phyloP scores from a whole-genome alignment of 2,113 vertebrate species.

The Ciconia maguari region DNA sequence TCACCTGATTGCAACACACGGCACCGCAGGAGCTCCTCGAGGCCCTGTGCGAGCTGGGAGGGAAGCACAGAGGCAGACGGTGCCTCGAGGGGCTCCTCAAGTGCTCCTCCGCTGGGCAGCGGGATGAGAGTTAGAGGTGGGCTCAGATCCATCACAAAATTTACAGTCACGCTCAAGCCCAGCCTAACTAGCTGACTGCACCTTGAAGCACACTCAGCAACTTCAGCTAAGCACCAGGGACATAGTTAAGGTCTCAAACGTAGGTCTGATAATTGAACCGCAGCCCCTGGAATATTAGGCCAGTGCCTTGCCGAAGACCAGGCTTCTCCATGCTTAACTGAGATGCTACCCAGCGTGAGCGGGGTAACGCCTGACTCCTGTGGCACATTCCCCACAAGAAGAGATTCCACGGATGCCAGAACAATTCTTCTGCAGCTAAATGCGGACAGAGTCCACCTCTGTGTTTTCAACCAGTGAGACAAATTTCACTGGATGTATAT shows the following conservation, averaged over 20 bases:
- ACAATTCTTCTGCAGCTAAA: background rate
- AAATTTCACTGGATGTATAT: background rate
- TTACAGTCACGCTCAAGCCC: background rate
- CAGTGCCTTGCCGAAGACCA: background rate
- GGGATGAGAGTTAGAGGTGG: background rate
- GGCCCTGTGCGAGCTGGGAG: background rate
- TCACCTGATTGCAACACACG: background rate
- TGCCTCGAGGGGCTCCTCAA: background rate
- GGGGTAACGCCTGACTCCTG: background rate
- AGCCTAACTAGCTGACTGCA: background rate
- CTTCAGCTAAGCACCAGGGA: background rate
- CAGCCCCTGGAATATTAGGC: background rate
- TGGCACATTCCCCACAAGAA: background rate
- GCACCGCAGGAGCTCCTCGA: background rate
- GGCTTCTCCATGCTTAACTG: background rate
- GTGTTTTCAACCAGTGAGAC: background rate
- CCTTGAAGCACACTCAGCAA: background rate
- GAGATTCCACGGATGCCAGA: background rate
- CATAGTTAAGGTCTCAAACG: background rate
- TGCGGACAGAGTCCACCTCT: background rate
- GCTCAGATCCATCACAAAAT: background rate
- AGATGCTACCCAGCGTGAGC: background rate
- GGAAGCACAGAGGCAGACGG: background rate
- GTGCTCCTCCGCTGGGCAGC: background rate
- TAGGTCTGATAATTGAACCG: background rate